Evolutionary conservation across 2,888 invertebrate species (phyloP).

Genomic region (Brenthis daphne): DNA sequence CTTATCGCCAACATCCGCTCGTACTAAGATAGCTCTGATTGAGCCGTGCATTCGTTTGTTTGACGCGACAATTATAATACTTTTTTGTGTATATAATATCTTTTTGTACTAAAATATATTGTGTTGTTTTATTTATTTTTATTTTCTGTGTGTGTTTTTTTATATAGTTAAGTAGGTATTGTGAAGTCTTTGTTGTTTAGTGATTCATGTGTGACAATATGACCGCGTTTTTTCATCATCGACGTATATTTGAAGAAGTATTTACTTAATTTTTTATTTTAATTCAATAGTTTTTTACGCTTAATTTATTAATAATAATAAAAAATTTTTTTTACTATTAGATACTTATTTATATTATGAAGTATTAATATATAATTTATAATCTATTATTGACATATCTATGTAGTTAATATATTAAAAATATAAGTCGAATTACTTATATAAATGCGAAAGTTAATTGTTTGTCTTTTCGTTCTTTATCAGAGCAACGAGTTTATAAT

Average conservation of each 20-base stretch:
- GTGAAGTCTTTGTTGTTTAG: constrained; percentile 11
- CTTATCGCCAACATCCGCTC: constrained; percentile 32
- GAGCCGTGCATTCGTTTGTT: constrained; percentile 13
- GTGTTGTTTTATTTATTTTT: background rate
- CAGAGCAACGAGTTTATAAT: too few relatives aligned
- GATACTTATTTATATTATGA: too few relatives aligned
- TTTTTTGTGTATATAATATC: background rate
- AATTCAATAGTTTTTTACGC: background rate
- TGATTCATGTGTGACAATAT: constrained; percentile 41
- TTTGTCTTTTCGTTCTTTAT: too few relatives aligned
- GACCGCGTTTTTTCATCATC: constrained; percentile 54
- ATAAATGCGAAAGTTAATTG: too few relatives aligned
- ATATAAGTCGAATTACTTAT: too few relatives aligned
- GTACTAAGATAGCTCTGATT: constrained; percentile 19
- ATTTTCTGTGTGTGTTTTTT: background rate
- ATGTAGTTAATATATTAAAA: too few relatives aligned
- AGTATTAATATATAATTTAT: too few relatives aligned
- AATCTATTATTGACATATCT: too few relatives aligned
- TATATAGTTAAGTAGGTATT: background rate
- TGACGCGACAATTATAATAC: background rate
- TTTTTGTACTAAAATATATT: background rate
- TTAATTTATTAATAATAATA: background rate
- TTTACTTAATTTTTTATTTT: background rate
- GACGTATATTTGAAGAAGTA: constrained; percentile 65
- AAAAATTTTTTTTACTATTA: background rate